phyloP scores from a whole-genome alignment of 2,888 invertebrate genomes.

The Rugalucina vietnamica region DNA sequence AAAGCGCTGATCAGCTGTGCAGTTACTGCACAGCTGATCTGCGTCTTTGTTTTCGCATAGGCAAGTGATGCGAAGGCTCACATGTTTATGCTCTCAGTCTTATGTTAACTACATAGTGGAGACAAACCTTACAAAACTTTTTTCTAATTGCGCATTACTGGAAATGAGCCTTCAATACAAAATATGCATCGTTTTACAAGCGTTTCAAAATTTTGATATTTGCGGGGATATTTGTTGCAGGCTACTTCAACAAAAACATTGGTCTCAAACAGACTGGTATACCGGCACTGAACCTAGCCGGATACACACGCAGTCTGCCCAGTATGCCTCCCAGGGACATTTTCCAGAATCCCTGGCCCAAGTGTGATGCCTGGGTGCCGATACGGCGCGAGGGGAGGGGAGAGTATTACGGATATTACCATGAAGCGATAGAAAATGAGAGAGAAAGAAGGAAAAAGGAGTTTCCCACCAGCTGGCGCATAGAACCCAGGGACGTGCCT shows the following conservation, averaged over 20 bases:
- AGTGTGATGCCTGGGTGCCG: conserved; percentile 72
- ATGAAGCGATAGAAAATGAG: conserved; percentile 76
- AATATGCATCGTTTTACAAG: too few relatives aligned
- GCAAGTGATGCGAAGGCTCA: too few relatives aligned
- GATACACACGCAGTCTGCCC: conserved; percentile 76
- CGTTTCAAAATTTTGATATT: too few relatives aligned
- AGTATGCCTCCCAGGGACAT: conserved; percentile 74
- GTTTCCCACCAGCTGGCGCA: conserved; percentile 67
- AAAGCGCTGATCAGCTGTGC: too few relatives aligned
- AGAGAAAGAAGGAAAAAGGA: conserved; percentile 67
- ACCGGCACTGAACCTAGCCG: conserved; percentile 69
- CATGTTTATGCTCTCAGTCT: too few relatives aligned
- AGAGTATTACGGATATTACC: conserved; percentile 79
- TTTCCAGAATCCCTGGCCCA: conserved; percentile 74
- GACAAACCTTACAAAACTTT: too few relatives aligned
- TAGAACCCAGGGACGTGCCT: conserved; percentile 71
- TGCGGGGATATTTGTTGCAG: conserved; percentile 63
- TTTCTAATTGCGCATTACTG: too few relatives aligned
- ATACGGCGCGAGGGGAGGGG: conserved; percentile 71
- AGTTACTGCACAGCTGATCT: too few relatives aligned
- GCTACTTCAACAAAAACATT: conserved; percentile 73
- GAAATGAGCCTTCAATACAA: too few relatives aligned
- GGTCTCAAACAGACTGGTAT: conserved; percentile 70
- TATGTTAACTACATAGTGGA: too few relatives aligned
- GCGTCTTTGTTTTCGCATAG: too few relatives aligned